Evolutionary conservation across 2,888 invertebrate genomes (phyloP).

Genomic region (Philonicus albiceps): DNA sequence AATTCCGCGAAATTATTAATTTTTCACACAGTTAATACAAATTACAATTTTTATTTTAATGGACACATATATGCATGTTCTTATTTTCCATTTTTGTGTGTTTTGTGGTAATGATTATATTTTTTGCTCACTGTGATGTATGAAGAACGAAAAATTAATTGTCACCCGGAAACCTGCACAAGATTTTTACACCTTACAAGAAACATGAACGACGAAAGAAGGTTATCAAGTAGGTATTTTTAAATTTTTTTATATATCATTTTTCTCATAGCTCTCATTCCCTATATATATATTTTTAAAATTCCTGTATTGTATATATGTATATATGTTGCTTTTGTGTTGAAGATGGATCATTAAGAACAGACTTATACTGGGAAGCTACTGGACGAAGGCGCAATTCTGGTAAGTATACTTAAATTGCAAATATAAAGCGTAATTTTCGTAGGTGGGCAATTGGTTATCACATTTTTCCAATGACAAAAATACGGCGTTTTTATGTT

Average conservation of each 20-base stretch:
- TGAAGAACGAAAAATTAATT: slow-evolving; percentile 50
- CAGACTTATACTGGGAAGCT: slow-evolving; percentile 61
- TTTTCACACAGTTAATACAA: neutral
- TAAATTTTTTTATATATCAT: neutral
- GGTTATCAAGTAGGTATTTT: slow-evolving; percentile 50
- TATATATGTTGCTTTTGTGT: slow-evolving; percentile 20
- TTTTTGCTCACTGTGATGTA: slow-evolving; percentile 43
- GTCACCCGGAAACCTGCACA: slow-evolving; percentile 43
- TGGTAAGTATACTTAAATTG: slow-evolving; percentile 55
- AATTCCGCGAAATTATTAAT: neutral
- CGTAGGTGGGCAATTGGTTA: no score
- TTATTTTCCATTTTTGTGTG: neutral
- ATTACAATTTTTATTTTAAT: neutral
- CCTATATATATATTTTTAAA: neutral
- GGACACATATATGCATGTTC: neutral
- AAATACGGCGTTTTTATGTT: no score
- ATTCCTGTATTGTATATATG: slow-evolving; percentile 44
- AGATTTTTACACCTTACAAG: slow-evolving; percentile 48
- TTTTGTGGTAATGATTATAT: neutral
- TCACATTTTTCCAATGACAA: no score
- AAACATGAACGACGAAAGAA: slow-evolving; percentile 47
- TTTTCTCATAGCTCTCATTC: no score
- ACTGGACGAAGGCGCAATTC: slow-evolving; percentile 62
- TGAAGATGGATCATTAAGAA: slow-evolving; percentile 50
- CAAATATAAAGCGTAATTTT: neutral